Percentiles rank a stretch among this genome's conserved stretches.
Conservation (phyloP, 2,797 vertebrate species). For the Aplochiton taeniatus region DNA sequence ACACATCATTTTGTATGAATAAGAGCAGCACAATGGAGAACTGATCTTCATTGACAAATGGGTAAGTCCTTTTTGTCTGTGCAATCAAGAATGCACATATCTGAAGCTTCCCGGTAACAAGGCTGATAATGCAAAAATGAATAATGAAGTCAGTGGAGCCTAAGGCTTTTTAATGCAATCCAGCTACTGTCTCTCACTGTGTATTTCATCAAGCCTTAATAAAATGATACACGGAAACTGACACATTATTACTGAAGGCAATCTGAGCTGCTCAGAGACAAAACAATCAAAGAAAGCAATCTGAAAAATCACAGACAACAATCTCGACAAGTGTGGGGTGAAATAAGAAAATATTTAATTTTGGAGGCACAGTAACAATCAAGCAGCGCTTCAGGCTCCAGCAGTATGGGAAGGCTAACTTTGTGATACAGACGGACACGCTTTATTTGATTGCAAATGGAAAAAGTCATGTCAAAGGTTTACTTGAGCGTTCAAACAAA, state of each 20-base stretch:
- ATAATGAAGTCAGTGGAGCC: constrained; percentile 4
- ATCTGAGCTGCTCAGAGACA: constrained; percentile 54
- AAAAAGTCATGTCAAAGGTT: constrained; percentile 67
- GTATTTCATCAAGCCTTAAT: constrained; percentile 68
- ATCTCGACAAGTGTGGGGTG: constrained; percentile 61
- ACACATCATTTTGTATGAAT: constrained; percentile 44
- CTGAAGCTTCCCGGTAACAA: constrained; percentile 4
- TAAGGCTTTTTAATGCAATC: constrained; percentile 59
- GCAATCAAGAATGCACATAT: constrained; percentile 17
- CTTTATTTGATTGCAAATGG: constrained; percentile 70
- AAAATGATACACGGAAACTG: constrained; percentile 69
- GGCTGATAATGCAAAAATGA: constrained; percentile 12
- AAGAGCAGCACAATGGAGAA: constrained; percentile 50
- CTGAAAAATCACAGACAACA: constrained; percentile 63
- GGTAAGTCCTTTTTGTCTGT: constrained; percentile 28
- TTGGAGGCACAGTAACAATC: constrained; percentile 53
- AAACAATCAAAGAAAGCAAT: constrained; percentile 75
- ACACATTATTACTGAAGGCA: constrained; percentile 68
- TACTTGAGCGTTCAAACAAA: constrained; percentile 66
- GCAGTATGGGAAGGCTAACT: constrained; percentile 53
- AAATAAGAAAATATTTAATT: constrained; percentile 73
- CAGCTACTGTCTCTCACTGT: constrained; percentile 55
- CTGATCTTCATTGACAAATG: constrained; percentile 53
- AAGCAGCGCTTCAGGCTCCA: constrained; percentile 51
- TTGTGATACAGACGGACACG: constrained; percentile 51